Conservation (phyloP, 2,888 invertebrate genomes). For the Lacanobia oleracea region DNA sequence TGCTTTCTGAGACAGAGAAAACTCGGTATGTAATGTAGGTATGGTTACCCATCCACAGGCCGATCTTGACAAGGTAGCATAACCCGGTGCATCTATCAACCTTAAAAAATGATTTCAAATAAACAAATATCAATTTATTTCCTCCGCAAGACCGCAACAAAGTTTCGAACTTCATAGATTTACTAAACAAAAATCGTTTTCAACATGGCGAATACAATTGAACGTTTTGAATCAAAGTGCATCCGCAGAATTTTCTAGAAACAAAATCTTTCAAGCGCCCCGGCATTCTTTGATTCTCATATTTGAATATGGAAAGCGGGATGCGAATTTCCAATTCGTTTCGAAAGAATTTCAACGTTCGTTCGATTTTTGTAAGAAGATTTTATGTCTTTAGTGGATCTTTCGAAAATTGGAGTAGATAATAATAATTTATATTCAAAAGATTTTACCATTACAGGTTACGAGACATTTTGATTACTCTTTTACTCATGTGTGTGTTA, state of each 20-base stretch:
- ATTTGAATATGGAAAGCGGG: conserved; percentile 63
- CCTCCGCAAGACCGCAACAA: no score
- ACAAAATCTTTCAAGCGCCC: conserved; percentile 53
- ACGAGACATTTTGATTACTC: no score
- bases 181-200: background rate
- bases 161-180: background rate
- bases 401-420: background rate
- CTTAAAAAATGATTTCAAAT: no score
- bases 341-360: conserved; percentile 35
- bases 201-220: conserved; percentile 15
- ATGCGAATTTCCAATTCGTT: conserved; percentile 49
- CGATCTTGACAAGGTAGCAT: no score
- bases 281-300: conserved; percentile 56
- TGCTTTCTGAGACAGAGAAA: no score
- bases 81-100: no score
- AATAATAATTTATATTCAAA: background rate
- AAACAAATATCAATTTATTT: no score
- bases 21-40: no score
- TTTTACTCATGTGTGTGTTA: no score
- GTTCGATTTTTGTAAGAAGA: conserved; percentile 27
- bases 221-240: conserved; percentile 48
- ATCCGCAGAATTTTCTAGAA: conserved; percentile 42
- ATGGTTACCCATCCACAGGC: no score
- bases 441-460: background rate
- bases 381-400: background rate